Percentiles rank a stretch among this genome's conserved stretches.
These are phyloP conservation scores for Drosophila setifemur DNA, from an alignment of 1,140 invertebrate species.

Conservation along the genomic window DNA sequence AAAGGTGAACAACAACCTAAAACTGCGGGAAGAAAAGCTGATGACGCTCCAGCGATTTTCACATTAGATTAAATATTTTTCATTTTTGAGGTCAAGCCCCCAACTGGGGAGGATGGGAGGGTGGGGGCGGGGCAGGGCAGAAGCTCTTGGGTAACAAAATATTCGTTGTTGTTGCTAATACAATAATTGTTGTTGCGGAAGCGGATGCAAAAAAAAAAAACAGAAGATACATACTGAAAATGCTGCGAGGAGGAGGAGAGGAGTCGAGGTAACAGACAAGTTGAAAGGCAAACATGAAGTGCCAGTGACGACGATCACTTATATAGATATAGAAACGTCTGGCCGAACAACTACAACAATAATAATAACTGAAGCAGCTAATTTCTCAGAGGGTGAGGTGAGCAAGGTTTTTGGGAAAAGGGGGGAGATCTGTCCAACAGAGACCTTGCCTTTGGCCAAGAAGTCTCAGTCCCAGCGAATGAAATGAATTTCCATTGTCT, in stretches of 20 bases:
- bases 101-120: too few species aligned
- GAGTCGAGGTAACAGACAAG: too few species aligned
- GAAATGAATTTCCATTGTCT: constrained; percentile 78
- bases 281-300: constrained; percentile 76
- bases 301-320: constrained; percentile 71
- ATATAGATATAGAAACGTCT: constrained; percentile 72
- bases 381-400: constrained; percentile 63
- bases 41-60: constrained; percentile 74
- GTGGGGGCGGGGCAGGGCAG: constrained; percentile 2
- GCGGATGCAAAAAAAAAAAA: constrained; percentile 65
- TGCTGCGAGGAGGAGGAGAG: constrained; percentile 15
- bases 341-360: constrained; percentile 35
- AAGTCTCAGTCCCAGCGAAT: constrained; percentile 51
- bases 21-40: constrained; percentile 31
- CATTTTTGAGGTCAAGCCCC: constrained; percentile 66
- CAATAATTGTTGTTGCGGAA: constrained; percentile 73
- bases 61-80: constrained; percentile 75
- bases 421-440: not conserved
- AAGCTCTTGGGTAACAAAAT: constrained; percentile 45
- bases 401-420: constrained; percentile 15
- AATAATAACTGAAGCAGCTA: constrained; percentile 78
- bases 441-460: constrained; percentile 71
- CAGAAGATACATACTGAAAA: not conserved
- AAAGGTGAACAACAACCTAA: constrained; percentile 32
- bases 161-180: constrained; percentile 56